Conservation (phyloP, 2,113 vertebrate genomes). For the Mohoua ochrocephala region DNA sequence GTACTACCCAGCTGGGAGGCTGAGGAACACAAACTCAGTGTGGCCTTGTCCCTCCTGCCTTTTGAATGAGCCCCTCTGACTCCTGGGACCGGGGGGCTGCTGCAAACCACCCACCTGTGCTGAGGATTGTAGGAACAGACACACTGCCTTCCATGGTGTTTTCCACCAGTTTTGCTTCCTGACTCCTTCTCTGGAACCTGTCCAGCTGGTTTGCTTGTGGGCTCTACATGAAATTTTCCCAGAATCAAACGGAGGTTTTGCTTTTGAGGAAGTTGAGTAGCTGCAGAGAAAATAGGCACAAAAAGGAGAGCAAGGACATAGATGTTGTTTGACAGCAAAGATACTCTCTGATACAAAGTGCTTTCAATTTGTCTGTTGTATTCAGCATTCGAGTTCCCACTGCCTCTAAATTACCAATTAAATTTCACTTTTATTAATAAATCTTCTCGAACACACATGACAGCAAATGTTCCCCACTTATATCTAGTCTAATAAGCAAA, state of each 20-base stretch:
- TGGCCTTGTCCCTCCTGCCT: background rate
- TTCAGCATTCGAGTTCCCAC: background rate
- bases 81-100: background rate
- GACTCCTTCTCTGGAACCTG: background rate
- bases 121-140: background rate
- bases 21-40: background rate
- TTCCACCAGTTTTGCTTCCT: background rate
- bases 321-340: background rate
- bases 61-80: background rate
- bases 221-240: background rate
- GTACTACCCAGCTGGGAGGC: background rate
- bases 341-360: background rate
- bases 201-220: background rate
- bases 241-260: background rate
- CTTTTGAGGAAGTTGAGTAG: background rate
- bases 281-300: background rate
- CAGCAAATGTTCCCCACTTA: background rate
- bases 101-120: background rate
- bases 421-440: background rate
- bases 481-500: background rate
- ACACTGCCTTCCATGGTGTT: background rate
- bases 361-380: background rate
- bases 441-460: background rate
- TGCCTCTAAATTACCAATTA: background rate
- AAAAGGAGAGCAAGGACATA: background rate